Conservation (phyloP, 2,113 vertebrate genomes). For the Cyrtonyx montezumae region DNA sequence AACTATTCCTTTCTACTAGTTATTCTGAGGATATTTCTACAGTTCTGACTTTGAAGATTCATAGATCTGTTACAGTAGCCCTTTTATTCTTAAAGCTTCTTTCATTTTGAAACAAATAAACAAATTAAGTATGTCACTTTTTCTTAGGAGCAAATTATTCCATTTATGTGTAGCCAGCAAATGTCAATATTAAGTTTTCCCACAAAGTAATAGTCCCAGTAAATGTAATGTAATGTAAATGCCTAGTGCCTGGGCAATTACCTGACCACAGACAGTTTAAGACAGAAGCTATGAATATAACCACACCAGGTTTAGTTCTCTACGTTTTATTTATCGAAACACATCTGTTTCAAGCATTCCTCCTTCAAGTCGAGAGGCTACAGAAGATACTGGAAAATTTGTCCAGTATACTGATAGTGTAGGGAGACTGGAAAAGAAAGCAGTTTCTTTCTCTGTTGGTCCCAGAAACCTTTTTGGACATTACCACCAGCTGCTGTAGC, state of each 20-base stretch:
- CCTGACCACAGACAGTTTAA: not conserved
- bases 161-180: not conserved
- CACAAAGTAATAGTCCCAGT: not conserved
- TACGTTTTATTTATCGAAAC: not conserved
- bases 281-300: not conserved
- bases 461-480: not conserved
- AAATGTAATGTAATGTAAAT: too few relatives aligned
- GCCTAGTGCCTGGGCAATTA: not conserved
- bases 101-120: not conserved
- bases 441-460: not conserved
- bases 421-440: not conserved
- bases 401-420: not conserved
- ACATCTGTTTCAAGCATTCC: not conserved
- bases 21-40: not conserved
- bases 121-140: slow-evolving; percentile 31
- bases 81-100: slow-evolving; percentile 36
- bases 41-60: not conserved
- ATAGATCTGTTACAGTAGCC: not conserved
- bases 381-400: not conserved
- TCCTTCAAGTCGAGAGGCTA: not conserved
- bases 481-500: not conserved
- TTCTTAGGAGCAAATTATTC: slow-evolving; percentile 18
- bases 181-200: not conserved
- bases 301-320: not conserved
- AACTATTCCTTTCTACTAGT: not conserved